phyloP scores from a whole-genome alignment of 2,888 invertebrate species.

The Drosophila lacicola region DNA sequence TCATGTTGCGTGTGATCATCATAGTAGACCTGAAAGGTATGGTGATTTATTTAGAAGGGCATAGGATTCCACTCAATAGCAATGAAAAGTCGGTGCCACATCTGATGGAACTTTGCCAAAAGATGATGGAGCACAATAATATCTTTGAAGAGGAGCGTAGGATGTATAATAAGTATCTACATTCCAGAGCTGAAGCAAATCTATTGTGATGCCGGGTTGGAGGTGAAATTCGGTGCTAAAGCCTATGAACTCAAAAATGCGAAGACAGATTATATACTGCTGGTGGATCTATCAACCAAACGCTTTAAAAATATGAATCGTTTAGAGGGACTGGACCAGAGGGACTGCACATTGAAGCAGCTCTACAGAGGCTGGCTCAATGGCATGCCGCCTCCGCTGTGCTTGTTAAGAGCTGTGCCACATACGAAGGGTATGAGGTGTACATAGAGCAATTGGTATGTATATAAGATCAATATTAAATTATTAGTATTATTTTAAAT shows the following conservation, averaged over 20 bases:
- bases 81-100: constrained; percentile 48
- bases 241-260: constrained; percentile 57
- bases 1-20: constrained; percentile 72
- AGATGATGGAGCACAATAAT: constrained; percentile 42
- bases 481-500: background rate
- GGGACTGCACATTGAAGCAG: constrained; percentile 62
- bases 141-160: constrained; percentile 74
- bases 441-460: constrained; percentile 67
- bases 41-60: background rate
- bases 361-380: constrained; percentile 71
- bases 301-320: constrained; percentile 76
- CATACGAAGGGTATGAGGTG: constrained; percentile 46
- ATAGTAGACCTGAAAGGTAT: constrained; percentile 72
- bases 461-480: background rate
- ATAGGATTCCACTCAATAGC: constrained; percentile 22
- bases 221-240: constrained; percentile 68
- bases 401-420: constrained; percentile 43
- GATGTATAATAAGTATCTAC: constrained; percentile 64
- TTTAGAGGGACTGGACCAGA: constrained; percentile 71
- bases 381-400: constrained; percentile 81
- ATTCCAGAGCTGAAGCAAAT: constrained; percentile 77
- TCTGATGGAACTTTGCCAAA: constrained; percentile 28
- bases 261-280: constrained; percentile 49
- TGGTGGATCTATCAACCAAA: constrained; percentile 70
- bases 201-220: constrained; percentile 63